phyloP scores from a whole-genome alignment of 2,888 invertebrate species.

The Volucella inflata region DNA sequence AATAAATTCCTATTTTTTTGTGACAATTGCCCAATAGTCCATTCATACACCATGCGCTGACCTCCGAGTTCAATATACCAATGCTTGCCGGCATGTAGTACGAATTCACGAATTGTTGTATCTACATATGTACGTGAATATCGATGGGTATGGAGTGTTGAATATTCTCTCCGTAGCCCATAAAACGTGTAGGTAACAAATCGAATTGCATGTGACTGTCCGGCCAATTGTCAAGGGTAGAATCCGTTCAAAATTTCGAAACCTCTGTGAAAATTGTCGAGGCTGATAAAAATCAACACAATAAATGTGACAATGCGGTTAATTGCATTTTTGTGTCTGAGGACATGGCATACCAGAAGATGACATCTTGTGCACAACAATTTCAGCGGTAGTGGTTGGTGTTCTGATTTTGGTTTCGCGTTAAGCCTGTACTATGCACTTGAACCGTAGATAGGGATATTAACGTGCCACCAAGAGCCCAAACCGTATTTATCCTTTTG shows the following conservation, averaged over 20 bases:
- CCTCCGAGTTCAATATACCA: constrained; percentile 17
- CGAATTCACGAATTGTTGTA: no score
- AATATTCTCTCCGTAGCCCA: neutral
- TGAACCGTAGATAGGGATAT: no score
- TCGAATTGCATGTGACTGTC: constrained; percentile 19
- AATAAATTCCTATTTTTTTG: constrained; percentile 2
- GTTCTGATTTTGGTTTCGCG: no score
- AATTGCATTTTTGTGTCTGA: constrained; percentile 72
- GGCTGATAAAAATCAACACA: constrained; percentile 73
- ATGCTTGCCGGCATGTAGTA: neutral
- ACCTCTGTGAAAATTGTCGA: constrained; percentile 63
- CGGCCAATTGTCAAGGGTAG: constrained; percentile 53
- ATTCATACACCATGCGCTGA: constrained; percentile 9
- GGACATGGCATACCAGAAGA: constrained; percentile 29
- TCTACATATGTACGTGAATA: no score
- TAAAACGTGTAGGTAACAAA: constrained; percentile 14
- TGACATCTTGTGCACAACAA: neutral
- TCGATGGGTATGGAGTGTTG: neutral
- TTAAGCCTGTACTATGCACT: no score
- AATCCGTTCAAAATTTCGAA: constrained; percentile 48
- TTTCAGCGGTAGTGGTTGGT: neutral
- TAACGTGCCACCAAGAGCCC: no score
- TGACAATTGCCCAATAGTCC: constrained; percentile 18
- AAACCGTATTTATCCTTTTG: no score
- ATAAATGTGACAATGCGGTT: constrained; percentile 75